Conservation (phyloP, 2,797 vertebrate genomes). For the Enteromius thamalakanensis region DNA sequence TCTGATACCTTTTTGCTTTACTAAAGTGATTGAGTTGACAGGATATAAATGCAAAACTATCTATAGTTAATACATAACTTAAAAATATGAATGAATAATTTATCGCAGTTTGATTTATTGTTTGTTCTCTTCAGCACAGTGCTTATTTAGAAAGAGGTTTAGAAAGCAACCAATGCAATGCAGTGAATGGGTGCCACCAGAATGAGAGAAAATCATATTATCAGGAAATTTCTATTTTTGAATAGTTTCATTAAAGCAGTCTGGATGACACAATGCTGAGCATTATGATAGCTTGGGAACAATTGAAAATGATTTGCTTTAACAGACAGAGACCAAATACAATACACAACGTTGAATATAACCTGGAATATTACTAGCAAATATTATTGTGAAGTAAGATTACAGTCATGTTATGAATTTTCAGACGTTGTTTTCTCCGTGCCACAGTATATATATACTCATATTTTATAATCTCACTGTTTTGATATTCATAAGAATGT, state of each 20-base stretch:
- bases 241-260: background rate
- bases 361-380: background rate
- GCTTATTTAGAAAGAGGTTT: background rate
- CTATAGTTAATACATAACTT: background rate
- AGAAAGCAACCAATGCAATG: background rate
- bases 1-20: background rate
- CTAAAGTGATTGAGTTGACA: background rate
- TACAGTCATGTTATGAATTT: background rate
- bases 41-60: background rate
- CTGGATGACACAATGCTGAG: background rate
- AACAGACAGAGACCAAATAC: background rate
- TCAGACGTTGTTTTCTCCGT: background rate
- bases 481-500: conserved; percentile 24
- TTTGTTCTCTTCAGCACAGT: background rate
- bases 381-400: background rate
- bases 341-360: background rate
- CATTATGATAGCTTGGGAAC: background rate
- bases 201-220: background rate
- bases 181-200: background rate
- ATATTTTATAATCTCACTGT: conserved; percentile 2
- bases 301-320: background rate
- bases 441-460: background rate
- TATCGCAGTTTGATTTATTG: background rate
- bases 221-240: background rate
- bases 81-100: background rate